A percentile compares a stretch with the other conserved stretches of the same genome.
Conservation (phyloP, 2,797 vertebrate genomes). For the Dendrocincla tyrannina region DNA sequence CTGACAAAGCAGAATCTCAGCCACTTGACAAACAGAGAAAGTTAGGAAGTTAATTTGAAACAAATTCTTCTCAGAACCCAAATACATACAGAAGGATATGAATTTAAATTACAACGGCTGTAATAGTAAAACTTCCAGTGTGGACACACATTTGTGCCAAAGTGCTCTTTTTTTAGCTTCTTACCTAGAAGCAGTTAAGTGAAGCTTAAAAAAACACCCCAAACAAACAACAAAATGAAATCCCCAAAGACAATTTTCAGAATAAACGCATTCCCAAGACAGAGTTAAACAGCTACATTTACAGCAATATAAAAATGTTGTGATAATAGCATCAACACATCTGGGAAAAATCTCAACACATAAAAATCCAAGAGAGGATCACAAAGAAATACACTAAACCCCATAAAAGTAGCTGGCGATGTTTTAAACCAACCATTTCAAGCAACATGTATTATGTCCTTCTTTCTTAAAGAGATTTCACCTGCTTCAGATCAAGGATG, state of each 20-base stretch:
- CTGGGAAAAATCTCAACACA: not conserved
- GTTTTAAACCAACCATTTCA: not conserved
- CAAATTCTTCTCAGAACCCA: not conserved
- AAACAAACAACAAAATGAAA: not conserved
- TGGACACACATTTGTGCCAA: not conserved
- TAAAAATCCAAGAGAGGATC: not conserved
- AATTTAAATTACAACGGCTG: not conserved
- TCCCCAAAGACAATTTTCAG: not conserved
- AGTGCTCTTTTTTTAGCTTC: not conserved
- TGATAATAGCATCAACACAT: not conserved
- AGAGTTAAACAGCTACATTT: not conserved
- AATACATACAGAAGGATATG: not conserved
- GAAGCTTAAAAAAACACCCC: not conserved
- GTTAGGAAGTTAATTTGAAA: not conserved
- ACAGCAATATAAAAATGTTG: not conserved
- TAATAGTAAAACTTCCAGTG: not conserved
- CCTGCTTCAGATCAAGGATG: not conserved
- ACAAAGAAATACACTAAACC: not conserved
- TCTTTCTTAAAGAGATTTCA: not conserved
- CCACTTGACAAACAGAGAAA: not conserved
- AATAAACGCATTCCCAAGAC: not conserved
- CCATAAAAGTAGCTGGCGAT: not conserved
- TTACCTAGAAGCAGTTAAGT: not conserved
- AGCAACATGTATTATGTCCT: not conserved
- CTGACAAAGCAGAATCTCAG: not conserved